Evolutionary conservation across 2,888 invertebrate species (phyloP).

Genomic region (Altica lythri): DNA sequence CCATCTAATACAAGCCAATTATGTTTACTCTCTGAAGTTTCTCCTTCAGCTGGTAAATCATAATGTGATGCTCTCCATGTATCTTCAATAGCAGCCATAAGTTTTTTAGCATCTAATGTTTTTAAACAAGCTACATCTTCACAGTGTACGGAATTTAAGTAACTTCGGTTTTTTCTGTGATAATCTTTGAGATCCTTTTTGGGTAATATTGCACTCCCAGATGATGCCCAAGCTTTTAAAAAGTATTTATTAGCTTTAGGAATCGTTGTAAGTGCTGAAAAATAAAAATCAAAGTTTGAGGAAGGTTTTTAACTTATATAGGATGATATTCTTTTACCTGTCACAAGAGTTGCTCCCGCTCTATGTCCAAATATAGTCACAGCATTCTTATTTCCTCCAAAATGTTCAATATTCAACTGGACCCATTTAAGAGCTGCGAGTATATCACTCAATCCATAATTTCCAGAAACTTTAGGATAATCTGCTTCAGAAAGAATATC

Average conservation of each 20-base stretch:
- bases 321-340: too few relatives aligned
- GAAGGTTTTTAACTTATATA: too few relatives aligned
- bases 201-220: slow-evolving; percentile 75
- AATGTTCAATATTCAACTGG: slow-evolving; percentile 78
- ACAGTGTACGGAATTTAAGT: slow-evolving; percentile 60
- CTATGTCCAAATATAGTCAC: slow-evolving; percentile 85
- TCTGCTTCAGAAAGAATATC: slow-evolving; percentile 70
- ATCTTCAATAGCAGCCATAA: slow-evolving; percentile 73
- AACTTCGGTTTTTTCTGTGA: slow-evolving; percentile 66
- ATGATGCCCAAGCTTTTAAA: slow-evolving; percentile 78
- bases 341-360: slow-evolving; percentile 80
- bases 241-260: slow-evolving; percentile 69
- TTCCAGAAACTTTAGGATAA: slow-evolving; percentile 79
- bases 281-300: too few relatives aligned
- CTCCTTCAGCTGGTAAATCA: slow-evolving; percentile 61
- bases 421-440: slow-evolving; percentile 80
- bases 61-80: slow-evolving; percentile 69
- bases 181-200: slow-evolving; percentile 66
- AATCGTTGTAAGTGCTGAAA: slow-evolving; percentile 68
- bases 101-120: slow-evolving; percentile 60
- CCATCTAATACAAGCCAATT: slow-evolving; percentile 80
- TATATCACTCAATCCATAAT: slow-evolving; percentile 84
- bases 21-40: slow-evolving; percentile 64
- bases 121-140: slow-evolving; percentile 64
- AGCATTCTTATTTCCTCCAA: slow-evolving; percentile 78